phyloP scores from a whole-genome alignment of 2,797 vertebrate genomes.

The Babyrousa celebensis region DNA sequence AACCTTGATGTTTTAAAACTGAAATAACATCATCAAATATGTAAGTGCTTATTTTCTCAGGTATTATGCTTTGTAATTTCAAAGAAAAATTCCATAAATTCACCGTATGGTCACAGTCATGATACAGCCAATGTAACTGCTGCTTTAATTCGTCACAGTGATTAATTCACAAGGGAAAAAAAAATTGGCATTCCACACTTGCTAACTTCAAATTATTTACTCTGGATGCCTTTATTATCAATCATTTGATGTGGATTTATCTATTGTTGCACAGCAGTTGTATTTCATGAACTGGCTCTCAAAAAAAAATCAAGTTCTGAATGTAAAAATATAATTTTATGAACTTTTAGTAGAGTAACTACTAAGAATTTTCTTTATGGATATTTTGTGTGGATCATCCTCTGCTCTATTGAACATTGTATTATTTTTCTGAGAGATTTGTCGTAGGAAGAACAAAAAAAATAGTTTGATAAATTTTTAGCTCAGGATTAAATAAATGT shows the following conservation, averaged over 20 bases:
- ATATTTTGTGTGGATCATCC: neutral
- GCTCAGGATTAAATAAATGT: constrained; percentile 58
- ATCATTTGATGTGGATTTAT: neutral
- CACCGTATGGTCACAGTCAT: neutral
- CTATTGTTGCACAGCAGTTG: neutral
- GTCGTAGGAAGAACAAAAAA: neutral
- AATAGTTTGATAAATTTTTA: constrained; percentile 58
- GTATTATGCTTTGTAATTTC: neutral
- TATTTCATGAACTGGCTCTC: constrained; percentile 11
- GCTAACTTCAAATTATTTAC: neutral
- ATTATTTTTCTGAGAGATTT: constrained; percentile 2
- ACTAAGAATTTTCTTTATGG: neutral
- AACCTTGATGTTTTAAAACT: neutral
- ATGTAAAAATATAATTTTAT: neutral
- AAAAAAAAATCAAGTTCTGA: neutral
- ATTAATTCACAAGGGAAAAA: neutral
- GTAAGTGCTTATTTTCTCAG: neutral
- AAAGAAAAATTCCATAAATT: neutral
- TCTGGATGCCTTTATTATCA: constrained; percentile 20
- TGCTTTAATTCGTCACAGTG: constrained; percentile 16
- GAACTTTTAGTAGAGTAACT: constrained; percentile 61
- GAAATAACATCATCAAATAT: neutral
- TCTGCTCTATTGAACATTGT: constrained; percentile 9
- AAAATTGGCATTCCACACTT: neutral
- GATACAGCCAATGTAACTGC: neutral